Percentiles rank a stretch among this genome's conserved stretches.
These are phyloP conservation scores for Crotalus helleri DNA, from an alignment of 2,113 vertebrate genomes.

Conservation along the genomic window DNA sequence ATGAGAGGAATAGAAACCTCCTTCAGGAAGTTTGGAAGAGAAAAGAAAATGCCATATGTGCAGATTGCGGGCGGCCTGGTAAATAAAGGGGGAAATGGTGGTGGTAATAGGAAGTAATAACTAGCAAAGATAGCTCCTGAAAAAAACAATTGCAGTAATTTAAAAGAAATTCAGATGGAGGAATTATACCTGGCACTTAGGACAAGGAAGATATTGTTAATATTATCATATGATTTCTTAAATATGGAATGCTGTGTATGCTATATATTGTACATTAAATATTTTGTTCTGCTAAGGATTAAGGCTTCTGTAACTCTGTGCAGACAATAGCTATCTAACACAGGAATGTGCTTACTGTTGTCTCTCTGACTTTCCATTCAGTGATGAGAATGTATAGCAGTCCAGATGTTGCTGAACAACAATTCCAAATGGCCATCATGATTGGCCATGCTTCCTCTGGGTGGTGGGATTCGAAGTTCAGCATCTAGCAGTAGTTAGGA, in stretches of 20 bases:
- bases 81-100: conserved; percentile 24
- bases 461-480: background rate
- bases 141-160: background rate
- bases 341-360: background rate
- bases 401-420: background rate
- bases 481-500: background rate
- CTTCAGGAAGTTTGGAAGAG: conserved; percentile 62
- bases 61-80: conserved; percentile 45
- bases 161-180: background rate
- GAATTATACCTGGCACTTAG: background rate
- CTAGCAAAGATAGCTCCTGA: background rate
- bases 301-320: background rate
- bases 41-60: conserved; percentile 56
- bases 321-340: background rate
- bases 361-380: background rate
- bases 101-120: background rate
- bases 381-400: background rate
- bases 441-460: background rate
- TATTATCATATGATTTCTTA: background rate
- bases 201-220: background rate
- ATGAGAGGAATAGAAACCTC: conserved; percentile 14
- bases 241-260: background rate
- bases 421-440: background rate
- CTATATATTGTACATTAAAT: background rate
- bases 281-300: background rate